phyloP scores from a whole-genome alignment of 2,888 invertebrate species.

The Harpalus rufipes region DNA sequence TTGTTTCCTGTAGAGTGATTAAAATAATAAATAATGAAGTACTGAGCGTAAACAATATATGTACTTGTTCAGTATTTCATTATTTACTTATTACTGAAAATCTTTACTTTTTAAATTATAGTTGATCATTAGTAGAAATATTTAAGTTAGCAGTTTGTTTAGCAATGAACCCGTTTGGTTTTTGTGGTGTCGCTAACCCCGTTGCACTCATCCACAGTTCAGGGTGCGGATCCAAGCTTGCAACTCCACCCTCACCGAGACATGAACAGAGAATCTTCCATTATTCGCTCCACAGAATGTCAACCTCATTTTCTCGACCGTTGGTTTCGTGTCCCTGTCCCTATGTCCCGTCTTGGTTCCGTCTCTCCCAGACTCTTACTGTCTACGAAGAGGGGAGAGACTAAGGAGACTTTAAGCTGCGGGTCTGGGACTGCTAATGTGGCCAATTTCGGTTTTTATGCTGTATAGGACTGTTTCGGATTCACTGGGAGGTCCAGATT shows the following conservation, averaged over 20 bases:
- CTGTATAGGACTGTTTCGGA: not conserved
- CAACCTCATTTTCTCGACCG: constrained; percentile 81
- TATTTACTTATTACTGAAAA: no score
- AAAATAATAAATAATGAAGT: no score
- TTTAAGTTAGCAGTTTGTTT: not conserved
- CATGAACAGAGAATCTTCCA: constrained; percentile 73
- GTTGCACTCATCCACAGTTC: not conserved
- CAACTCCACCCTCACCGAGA: constrained; percentile 29
- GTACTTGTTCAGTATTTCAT: no score
- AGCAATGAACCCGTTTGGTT: not conserved
- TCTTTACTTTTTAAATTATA: no score
- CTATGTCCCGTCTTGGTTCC: constrained; percentile 72
- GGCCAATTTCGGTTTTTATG: constrained; percentile 2
- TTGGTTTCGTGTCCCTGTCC: constrained; percentile 76
- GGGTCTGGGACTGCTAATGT: not conserved
- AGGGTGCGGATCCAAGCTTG: not conserved
- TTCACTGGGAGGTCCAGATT: not conserved
- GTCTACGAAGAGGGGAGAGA: not conserved
- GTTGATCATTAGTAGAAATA: not conserved
- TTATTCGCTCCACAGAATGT: constrained; percentile 78
- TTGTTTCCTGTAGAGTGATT: no score
- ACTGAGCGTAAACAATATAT: no score
- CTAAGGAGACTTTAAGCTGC: no score
- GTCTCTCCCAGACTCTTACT: constrained; percentile 68
- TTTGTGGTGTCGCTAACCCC: not conserved